Percentiles rank a stretch among this genome's conserved stretches.
phyloP scores from a whole-genome alignment of 2,113 vertebrate genomes.

The Pavo muticus region DNA sequence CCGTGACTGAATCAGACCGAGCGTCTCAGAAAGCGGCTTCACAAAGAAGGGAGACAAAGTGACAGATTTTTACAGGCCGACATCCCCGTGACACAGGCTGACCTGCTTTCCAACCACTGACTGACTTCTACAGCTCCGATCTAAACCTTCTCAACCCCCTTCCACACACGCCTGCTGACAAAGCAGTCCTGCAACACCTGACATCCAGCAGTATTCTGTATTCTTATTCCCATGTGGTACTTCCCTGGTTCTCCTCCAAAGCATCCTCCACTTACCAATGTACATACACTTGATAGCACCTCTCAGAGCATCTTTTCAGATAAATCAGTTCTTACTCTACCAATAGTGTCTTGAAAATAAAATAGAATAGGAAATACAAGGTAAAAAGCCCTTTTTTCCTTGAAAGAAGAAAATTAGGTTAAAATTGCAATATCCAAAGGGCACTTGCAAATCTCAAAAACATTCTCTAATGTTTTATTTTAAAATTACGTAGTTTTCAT shows the following conservation, averaged over 20 bases:
- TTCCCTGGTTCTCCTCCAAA: not conserved
- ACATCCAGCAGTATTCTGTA: not conserved
- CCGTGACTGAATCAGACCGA: rapidly evolving
- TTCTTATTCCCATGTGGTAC: not conserved
- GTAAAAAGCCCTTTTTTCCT: rapidly evolving
- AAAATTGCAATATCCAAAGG: not conserved
- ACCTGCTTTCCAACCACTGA: not conserved
- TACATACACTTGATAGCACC: rapidly evolving
- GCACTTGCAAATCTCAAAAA: not conserved
- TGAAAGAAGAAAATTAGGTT: not conserved
- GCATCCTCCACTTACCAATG: not conserved
- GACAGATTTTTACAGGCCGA: not conserved
- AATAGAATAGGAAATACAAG: not conserved
- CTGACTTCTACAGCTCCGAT: not conserved
- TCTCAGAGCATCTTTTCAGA: not conserved
- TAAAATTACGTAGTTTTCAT: conserved; percentile 34
- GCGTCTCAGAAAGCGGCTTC: rapidly evolving
- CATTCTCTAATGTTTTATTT: not conserved
- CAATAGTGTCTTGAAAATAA: not conserved
- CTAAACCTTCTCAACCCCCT: not conserved
- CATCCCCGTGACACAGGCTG: not conserved
- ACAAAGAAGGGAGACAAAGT: rapidly evolving
- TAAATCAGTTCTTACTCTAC: not conserved
- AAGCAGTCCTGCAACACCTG: rapidly evolving
- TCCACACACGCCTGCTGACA: not conserved